Base-by-base conservation (phyloP, 2,797 vertebrate species). In the Rhinella marina region DNA sequence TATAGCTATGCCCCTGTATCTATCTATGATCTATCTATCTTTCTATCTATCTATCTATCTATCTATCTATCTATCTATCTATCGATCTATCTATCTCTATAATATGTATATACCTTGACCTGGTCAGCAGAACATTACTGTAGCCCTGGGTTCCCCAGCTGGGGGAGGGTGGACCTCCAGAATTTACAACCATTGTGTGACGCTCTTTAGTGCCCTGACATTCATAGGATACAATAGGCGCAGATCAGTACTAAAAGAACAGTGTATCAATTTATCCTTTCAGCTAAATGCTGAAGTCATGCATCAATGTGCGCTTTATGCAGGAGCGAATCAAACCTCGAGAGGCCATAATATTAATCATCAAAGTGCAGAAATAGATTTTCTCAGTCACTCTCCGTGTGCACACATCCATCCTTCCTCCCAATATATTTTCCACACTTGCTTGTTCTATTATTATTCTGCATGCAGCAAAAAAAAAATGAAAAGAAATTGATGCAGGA, bases 371-470 rank as follows among this genome's bases (percentile, higher is more conserved):
- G 80, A 86, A 81, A 84, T 81, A 84, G 21, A 88, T 78, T 86
- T 27, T 84, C 85, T 81, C 2, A 85, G 62, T 64, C 90, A 62
- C 78, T 87, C 75, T 82, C 62, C 48, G 72, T 75, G 73, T 84
- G 78, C 86, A 52, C 73, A 81, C 86, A 87, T 86, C 77, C 81
- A 75, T 81, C 79, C 88, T 82, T 72, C 66, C 82, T 81, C n/a
- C 62, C 78, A 86, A 88, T 76, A 81, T 25, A 83, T 88, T 88
- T 77, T 73, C 84, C 84, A 77, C 84, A 57, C 79, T 68, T 70
- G 85, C 87, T 84, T 86, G 70, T 82, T 86, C 72, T 86, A 82
- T 88, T 73, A 88, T 84, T 86, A 82, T 82, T 86, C 79, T 56
- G 82, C 77, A 84, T 27, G 64, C 76, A 88, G 76, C n/a, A 84